phyloP scores from a whole-genome alignment of 2,113 vertebrate genomes.

The Osmerus mordax region DNA sequence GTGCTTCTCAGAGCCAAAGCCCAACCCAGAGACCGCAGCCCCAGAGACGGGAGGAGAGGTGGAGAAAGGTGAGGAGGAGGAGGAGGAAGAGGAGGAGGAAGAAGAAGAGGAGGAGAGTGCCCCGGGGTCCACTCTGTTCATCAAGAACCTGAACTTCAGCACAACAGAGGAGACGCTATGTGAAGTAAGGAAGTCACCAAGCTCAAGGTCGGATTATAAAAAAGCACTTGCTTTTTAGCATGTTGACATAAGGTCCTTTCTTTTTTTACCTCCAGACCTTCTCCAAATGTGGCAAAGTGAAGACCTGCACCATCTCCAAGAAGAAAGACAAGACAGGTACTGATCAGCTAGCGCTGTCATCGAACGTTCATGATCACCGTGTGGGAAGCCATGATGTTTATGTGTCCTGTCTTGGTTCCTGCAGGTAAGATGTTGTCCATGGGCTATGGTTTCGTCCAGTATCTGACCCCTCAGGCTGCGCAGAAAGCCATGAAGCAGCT shows the following conservation, averaged over 20 bases:
- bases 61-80: not conserved
- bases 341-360: not conserved
- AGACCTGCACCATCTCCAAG: slow-evolving; percentile 85
- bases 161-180: slow-evolving; percentile 84
- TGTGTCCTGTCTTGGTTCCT: slow-evolving; percentile 8
- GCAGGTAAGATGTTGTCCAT: slow-evolving; percentile 86
- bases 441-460: slow-evolving; percentile 96
- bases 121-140: slow-evolving; percentile 89
- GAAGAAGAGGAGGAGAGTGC: slow-evolving; percentile 78
- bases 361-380: not conserved
- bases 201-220: not conserved
- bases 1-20: not conserved
- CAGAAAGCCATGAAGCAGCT: slow-evolving; percentile 87
- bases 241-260: not conserved
- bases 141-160: slow-evolving; percentile 92
- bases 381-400: not conserved
- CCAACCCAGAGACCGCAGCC: not conserved
- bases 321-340: slow-evolving; percentile 91
- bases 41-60: not conserved
- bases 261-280: slow-evolving; percentile 76
- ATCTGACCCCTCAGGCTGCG: slow-evolving; percentile 81
- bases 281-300: slow-evolving; percentile 82
- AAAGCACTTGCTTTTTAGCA: not conserved
- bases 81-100: slow-evolving; percentile 66
- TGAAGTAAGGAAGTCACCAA: slow-evolving; percentile 56